Evolutionary conservation across 2,797 vertebrate genomes (phyloP), one percentile per base, ranked within the genome.

Genomic region (Takifugu rubripes): DNA sequence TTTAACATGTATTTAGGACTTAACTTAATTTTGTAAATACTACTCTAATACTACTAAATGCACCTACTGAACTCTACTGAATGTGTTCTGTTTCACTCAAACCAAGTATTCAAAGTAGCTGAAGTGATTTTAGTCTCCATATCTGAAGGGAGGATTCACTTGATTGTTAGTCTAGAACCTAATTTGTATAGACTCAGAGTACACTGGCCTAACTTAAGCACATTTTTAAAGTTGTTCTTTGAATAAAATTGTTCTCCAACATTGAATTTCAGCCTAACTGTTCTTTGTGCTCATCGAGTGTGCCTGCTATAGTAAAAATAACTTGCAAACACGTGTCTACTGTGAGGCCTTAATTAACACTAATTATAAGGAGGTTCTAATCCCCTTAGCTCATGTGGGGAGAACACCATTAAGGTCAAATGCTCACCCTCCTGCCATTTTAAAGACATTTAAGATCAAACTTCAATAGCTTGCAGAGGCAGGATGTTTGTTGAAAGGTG

Each of bases 181-280:
- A 17, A 47, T 63, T 47, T 62, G 29, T 60, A 52, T 1, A 72
- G 68, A 70, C 67, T 68, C 59, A 51, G 69, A 50, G 51, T 43
- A 61, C 57, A 61, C 63, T 60, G 60, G 46, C 78, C 72, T 75
- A 83, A 83, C 73, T 73, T 45, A 40, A 40, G n/a, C 25, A 66
- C 68, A 67, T 52, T 63, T 80, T 73, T 54, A 84, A 80, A 70
- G 8, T 83, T 75, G 57, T 64, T 78, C 44, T 73, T 88, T 79
- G 61, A 88, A 88, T 89, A 90, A 90, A 90, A 49, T 3, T 67
- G 42, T 66, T 36, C 67, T 83, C 5, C 43, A 17, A 44, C 16
- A 17, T 12, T 40, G 12, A 40, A 40, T 40, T 14, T 3, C 2
- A 3, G 3, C 71, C 0, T 3, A 8, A 17, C 1, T n/a, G 43